These are phyloP conservation scores for Malacoraja senta DNA, from an alignment of 2,797 vertebrate genomes.

Conservation along the genomic window DNA sequence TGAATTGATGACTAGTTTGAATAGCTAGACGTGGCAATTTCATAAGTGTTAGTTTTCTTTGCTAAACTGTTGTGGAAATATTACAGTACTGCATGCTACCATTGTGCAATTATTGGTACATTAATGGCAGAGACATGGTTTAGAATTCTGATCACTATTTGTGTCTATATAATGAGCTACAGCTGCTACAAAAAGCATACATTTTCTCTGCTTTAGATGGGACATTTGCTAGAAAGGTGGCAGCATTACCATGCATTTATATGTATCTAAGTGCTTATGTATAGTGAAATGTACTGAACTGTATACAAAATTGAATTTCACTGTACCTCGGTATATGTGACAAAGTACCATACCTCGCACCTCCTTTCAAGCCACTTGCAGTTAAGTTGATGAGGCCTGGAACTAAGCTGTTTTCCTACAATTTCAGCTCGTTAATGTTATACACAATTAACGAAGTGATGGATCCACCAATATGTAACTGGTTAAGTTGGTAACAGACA, in stretches of 20 bases:
- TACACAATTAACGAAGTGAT: not conserved
- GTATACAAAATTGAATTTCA: too few species aligned
- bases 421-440: not conserved
- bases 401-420: not conserved
- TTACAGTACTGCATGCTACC: not conserved
- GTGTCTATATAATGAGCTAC: too few species aligned
- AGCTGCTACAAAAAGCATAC: too few species aligned
- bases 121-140: not conserved
- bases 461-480: not conserved
- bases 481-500: not conserved
- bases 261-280: not conserved
- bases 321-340: too few species aligned
- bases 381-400: not conserved
- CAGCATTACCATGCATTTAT: not conserved
- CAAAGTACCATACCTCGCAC: too few species aligned
- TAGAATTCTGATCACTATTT: not conserved
- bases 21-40: not conserved
- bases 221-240: not conserved
- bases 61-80: not conserved
- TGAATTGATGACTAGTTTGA: not conserved
- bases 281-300: too few species aligned
- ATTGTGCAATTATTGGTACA: not conserved
- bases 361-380: not conserved
- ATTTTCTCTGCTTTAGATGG: not conserved
- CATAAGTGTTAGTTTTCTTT: not conserved